Evolutionary conservation across 2,113 vertebrate species (phyloP).

Genomic region (Serinus canaria): DNA sequence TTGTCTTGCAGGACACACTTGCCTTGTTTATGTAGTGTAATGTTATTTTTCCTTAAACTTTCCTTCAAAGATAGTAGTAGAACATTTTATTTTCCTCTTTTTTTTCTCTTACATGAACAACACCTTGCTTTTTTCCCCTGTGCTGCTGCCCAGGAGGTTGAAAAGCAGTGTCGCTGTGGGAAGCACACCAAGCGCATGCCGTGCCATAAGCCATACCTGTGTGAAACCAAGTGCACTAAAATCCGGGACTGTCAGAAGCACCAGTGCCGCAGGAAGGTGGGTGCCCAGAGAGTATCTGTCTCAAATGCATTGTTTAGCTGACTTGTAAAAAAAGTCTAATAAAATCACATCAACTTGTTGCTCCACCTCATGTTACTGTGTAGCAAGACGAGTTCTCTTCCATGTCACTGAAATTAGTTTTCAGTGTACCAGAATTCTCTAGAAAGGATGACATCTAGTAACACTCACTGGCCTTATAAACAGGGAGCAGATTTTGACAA

Average conservation of each 20-base stretch:
- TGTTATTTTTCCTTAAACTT: neutral
- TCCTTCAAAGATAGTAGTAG: neutral
- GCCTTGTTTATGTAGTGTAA: neutral
- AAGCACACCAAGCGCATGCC: slow-evolving; percentile 86
- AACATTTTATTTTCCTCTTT: neutral
- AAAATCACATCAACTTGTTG: neutral
- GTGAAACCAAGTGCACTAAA: slow-evolving; percentile 90
- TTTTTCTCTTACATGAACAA: neutral
- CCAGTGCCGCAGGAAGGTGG: slow-evolving; percentile 92
- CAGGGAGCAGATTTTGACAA: neutral
- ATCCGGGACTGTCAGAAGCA: slow-evolving; percentile 90
- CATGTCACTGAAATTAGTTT: neutral
- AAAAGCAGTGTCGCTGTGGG: slow-evolving; percentile 93
- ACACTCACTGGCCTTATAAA: neutral
- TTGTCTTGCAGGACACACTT: neutral
- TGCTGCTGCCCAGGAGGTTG: slow-evolving; percentile 83
- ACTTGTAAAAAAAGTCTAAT: neutral
- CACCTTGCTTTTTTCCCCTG: neutral
- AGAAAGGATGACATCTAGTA: neutral
- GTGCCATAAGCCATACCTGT: slow-evolving; percentile 92
- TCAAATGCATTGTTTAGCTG: neutral
- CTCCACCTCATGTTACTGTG: neutral
- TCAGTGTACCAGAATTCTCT: neutral
- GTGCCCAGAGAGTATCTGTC: neutral
- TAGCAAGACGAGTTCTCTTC: neutral